Percentiles rank a stretch among this genome's conserved stretches.
Conservation (phyloP, 2,888 invertebrate species). For the Anthrax anthrax region DNA sequence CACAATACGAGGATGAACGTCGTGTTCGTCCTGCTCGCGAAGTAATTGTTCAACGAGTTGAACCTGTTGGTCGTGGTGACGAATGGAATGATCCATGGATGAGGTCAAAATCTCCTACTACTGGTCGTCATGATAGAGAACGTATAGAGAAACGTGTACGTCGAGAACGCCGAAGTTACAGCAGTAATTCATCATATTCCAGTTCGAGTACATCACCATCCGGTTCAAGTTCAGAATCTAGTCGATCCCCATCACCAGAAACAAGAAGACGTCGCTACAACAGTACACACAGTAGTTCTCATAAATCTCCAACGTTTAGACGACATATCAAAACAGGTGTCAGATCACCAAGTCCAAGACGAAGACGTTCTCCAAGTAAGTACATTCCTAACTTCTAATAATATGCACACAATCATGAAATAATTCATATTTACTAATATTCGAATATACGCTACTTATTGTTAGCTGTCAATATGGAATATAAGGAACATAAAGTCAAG, state of each 20-base stretch:
- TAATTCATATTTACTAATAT: neutral
- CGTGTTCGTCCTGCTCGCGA: slow-evolving; percentile 51
- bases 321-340: slow-evolving; percentile 19
- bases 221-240: slow-evolving; percentile 47
- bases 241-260: slow-evolving; percentile 26
- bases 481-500: slow-evolving; percentile 11
- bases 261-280: slow-evolving; percentile 27
- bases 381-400: neutral
- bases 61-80: slow-evolving; percentile 47
- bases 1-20: slow-evolving; percentile 42
- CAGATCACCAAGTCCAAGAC: slow-evolving; percentile 27
- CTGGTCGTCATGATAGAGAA: slow-evolving; percentile 34
- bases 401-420: too few relatives aligned
- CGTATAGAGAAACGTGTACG: slow-evolving; percentile 24
- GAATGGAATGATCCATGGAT: slow-evolving; percentile 97
- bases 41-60: slow-evolving; percentile 61
- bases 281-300: slow-evolving; percentile 14
- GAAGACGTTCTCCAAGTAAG: slow-evolving; percentile 28
- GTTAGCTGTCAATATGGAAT: slow-evolving; percentile 9
- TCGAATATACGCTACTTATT: neutral
- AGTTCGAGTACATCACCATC: slow-evolving; percentile 52
- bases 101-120: slow-evolving; percentile 51
- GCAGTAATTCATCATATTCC: slow-evolving; percentile 31
- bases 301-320: slow-evolving; percentile 20
- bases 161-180: slow-evolving; percentile 29